Conservation (phyloP, 2,888 invertebrate species). For the Orchestes rusci region DNA sequence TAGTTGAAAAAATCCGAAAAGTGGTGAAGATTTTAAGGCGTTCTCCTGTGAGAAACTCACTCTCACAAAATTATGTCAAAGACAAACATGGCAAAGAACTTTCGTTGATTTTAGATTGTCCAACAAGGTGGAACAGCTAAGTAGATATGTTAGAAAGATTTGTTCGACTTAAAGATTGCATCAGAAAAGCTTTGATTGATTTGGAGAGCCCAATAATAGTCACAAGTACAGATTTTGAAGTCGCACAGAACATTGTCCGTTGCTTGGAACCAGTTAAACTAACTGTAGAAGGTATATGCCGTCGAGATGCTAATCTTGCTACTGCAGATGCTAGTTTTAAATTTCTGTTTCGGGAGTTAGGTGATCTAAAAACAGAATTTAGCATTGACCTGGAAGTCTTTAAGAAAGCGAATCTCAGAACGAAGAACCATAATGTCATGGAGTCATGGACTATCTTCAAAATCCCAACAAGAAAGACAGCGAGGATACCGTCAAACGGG, state of each 20-base stretch:
- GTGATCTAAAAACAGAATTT: neutral
- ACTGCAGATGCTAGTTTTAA: constrained; percentile 4
- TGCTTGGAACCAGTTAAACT: constrained; percentile 4
- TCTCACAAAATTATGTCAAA: neutral
- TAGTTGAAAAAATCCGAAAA: constrained; percentile 1
- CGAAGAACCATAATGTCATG: constrained; percentile 3
- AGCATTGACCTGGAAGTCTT: constrained; percentile 1
- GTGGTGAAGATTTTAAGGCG: neutral
- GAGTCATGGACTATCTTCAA: constrained; percentile 1
- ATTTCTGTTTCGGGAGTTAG: neutral
- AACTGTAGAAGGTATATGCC: neutral
- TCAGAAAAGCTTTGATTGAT: constrained; percentile 13
- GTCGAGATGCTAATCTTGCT: neutral
- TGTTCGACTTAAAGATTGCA: constrained; percentile 9
- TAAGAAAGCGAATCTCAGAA: neutral
- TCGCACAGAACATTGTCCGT: neutral
- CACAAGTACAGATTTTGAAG: neutral
- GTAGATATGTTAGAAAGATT: constrained; percentile 20
- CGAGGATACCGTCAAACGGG: too few relatives aligned
- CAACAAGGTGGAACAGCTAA: constrained; percentile 21
- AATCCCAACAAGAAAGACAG: constrained; percentile 2
- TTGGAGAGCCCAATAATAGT: neutral
- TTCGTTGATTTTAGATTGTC: constrained; percentile 1
- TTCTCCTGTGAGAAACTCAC: neutral
- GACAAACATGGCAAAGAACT: constrained; percentile 1